These are phyloP conservation scores for Galagoides demidoff DNA, from an alignment of 2,797 vertebrate species.

Conservation along the genomic window DNA sequence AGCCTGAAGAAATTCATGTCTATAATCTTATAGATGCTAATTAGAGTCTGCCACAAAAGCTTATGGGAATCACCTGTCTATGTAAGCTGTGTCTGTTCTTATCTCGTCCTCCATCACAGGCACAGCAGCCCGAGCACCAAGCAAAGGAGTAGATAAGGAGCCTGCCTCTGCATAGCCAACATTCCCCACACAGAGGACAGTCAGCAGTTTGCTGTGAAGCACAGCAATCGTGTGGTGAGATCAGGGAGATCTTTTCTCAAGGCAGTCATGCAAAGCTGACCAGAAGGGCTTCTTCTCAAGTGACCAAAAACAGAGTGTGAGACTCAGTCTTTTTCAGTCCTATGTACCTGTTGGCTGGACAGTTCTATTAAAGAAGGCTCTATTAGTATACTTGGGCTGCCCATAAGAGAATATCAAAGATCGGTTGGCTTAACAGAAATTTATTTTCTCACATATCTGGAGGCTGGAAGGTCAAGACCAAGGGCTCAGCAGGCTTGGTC, in stretches of 20 bases:
- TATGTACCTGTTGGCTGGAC: not conserved
- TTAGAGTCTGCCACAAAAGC: fast-evolving
- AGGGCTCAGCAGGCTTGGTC: not conserved
- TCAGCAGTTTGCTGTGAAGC: not conserved
- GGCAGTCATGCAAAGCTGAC: not conserved
- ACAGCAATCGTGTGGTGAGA: not conserved
- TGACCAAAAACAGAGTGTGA: not conserved
- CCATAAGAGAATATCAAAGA: not conserved
- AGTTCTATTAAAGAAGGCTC: not conserved
- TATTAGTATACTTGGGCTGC: not conserved
- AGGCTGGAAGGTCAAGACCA: not conserved
- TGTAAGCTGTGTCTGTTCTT: not conserved
- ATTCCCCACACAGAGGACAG: not conserved
- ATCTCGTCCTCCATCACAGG: not conserved
- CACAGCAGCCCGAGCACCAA: not conserved
- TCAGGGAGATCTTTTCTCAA: not conserved
- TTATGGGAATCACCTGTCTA: not conserved
- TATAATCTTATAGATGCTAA: not conserved
- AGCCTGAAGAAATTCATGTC: not conserved
- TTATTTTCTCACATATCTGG: not conserved
- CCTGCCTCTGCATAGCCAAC: not conserved
- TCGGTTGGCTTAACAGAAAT: not conserved
- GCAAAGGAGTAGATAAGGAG: not conserved
- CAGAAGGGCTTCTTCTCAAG: not conserved
- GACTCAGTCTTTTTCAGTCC: not conserved